Evolutionary conservation across 2,888 invertebrate species (phyloP), one percentile per base, ranked within the genome.

Genomic region (Oxyscelio sp.): DNA sequence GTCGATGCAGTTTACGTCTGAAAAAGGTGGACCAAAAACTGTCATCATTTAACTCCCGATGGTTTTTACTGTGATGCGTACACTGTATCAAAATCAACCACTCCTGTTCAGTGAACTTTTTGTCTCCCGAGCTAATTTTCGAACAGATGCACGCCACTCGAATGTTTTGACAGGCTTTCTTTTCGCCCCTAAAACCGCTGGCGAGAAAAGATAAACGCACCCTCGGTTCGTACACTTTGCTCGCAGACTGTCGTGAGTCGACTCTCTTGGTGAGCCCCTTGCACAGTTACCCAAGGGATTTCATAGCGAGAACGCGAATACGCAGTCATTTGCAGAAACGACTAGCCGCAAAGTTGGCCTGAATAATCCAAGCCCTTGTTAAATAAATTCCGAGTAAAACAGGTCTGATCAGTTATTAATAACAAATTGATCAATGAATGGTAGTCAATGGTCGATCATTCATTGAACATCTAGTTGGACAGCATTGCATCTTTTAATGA

Each of bases 241-340:
- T 68, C 19, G 59, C 48, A 21, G 2, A 34, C 38, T 38, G 40
- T 45, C 27, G 40, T 22, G 38, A 40, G 40, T 19, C 48, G 45
- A 61, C 40, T 50, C 68, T 50, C 59, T 19, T 21, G 21, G 40
- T 50, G 38, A 19, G 34, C 40, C 82, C 59, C 77, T 70, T 24
- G 50, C 48, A 48, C 50, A 56, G 11, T 45, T 13, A 45, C 75
- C 77, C 80, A n/a, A 22, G 80, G 77, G 77, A 61, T 61, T 75
- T 70, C 65, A 45, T 15, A 48, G 63, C 84, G 59, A 58, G 68
- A 48, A 27, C 74, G 79, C 75, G 79, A 61, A 68, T 73, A 59
- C 66, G 65, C 65, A 71, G 74, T 77, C 84, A 85, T 81, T 85
- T 85, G 84, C 61, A 71, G 77, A 73, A 85, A 85, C 85, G 85